A percentile compares a stretch with the other conserved stretches of the same genome.
Evolutionary conservation across 2,888 invertebrate species (phyloP).

Genomic region (Ectemnius cavifrons): DNA sequence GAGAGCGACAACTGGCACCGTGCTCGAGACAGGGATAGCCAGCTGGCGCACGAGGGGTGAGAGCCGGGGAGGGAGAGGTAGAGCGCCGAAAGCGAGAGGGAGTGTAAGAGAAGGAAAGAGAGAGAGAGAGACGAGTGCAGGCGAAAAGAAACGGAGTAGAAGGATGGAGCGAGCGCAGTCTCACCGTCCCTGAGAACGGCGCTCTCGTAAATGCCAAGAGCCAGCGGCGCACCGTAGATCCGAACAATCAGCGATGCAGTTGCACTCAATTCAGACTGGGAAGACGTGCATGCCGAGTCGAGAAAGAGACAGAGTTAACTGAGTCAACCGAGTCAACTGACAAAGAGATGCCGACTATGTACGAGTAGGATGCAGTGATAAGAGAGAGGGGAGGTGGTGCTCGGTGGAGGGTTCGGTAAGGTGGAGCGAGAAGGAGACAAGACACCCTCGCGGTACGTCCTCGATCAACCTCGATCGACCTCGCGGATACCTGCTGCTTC

Average conservation of each 20-base stretch:
- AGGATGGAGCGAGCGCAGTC: constrained; percentile 2
- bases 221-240: neutral
- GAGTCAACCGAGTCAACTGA: too few species aligned
- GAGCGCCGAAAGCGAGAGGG: neutral
- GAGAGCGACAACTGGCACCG: neutral
- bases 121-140: neutral
- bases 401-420: neutral
- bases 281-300: too few species aligned
- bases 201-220: constrained; percentile 7
- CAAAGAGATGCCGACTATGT: too few species aligned
- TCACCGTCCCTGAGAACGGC: neutral
- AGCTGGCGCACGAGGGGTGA: constrained; percentile 7
- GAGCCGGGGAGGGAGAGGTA: constrained; percentile 13
- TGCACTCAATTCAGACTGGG: too few species aligned
- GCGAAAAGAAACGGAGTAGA: constrained; percentile 7
- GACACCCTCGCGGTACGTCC: neutral
- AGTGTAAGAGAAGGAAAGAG: constrained; percentile 12
- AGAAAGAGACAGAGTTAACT: too few species aligned
- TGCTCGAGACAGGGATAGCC: too few species aligned
- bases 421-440: constrained; percentile 2
- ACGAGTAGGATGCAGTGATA: neutral
- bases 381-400: neutral
- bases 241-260: too few species aligned
- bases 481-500: constrained; percentile 1
- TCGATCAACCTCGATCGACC: constrained; percentile 5